These are phyloP conservation scores for Heliocidaris erythrogramma DNA, from an alignment of 35 echinoderm and acorn worm species.

Conservation along the genomic window DNA sequence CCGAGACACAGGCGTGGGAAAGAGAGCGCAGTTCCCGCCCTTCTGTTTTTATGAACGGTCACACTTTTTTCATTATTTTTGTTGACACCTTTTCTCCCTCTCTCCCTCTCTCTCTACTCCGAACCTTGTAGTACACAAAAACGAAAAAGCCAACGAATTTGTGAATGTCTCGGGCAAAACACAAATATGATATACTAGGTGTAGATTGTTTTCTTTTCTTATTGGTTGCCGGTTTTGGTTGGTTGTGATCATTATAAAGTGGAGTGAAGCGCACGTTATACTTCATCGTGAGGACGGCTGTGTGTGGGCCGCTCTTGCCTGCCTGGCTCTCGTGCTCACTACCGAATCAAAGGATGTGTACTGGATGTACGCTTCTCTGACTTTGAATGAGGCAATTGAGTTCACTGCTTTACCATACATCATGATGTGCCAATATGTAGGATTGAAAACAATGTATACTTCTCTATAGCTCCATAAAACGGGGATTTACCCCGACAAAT, in stretches of 20 bases:
- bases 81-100: neutral
- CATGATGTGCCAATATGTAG: neutral
- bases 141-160: neutral
- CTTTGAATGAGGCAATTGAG: neutral
- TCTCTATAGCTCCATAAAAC: neutral
- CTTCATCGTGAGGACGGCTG: neutral
- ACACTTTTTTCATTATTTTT: constrained; percentile 13
- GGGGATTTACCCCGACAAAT: neutral
- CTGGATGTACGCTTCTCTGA: neutral
- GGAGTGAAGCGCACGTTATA: too few species aligned
- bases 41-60: neutral
- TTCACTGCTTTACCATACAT: neutral
- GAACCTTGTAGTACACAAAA: neutral
- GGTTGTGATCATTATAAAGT: too few species aligned
- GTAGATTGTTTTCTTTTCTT: neutral
- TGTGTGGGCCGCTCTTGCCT: neutral
- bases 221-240: neutral
- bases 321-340: neutral
- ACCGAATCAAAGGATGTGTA: neutral
- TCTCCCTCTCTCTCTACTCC: neutral
- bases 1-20: constrained; percentile 35
- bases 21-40: neutral
- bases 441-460: neutral
- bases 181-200: neutral
- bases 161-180: neutral